phyloP scores from a whole-genome alignment of 2,797 vertebrate species.

The Trachops cirrhosus region DNA sequence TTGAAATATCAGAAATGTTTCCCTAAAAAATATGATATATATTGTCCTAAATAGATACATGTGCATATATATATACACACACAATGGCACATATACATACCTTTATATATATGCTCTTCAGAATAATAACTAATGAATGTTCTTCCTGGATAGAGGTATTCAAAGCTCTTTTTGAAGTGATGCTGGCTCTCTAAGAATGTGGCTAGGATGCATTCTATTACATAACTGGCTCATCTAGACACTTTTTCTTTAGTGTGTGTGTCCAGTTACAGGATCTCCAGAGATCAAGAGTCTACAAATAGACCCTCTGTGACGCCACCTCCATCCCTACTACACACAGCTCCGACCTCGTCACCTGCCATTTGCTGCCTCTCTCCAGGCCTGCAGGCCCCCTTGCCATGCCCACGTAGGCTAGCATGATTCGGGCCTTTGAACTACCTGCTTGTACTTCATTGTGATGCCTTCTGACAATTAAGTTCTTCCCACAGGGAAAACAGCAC shows the following conservation, averaged over 20 bases:
- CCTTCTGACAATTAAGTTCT: slow-evolving; percentile 56
- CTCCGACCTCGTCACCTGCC: background rate
- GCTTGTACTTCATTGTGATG: background rate
- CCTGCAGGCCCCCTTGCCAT: background rate
- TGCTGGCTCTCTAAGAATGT: background rate
- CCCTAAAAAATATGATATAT: slow-evolving; percentile 14
- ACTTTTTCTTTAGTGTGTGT: background rate
- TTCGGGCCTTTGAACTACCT: background rate
- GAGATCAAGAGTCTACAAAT: background rate
- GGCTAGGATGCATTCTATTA: background rate
- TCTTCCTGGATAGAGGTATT: background rate
- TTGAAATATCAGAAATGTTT: slow-evolving; percentile 33
- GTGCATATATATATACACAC: background rate
- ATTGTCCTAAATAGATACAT: background rate
- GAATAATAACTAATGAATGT: background rate
- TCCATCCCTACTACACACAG: too few relatives aligned
- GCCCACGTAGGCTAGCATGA: background rate
- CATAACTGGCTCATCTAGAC: background rate
- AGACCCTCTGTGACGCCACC: background rate
- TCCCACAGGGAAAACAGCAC: slow-evolving; percentile 29
- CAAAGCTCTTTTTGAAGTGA: background rate
- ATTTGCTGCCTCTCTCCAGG: background rate
- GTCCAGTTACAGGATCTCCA: background rate
- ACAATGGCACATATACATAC: too few relatives aligned
- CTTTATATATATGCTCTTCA: background rate